Percentiles rank a stretch among this genome's conserved stretches.
Evolutionary conservation across 2,113 vertebrate species (phyloP).

Genomic region (Actenoides lindsayi): DNA sequence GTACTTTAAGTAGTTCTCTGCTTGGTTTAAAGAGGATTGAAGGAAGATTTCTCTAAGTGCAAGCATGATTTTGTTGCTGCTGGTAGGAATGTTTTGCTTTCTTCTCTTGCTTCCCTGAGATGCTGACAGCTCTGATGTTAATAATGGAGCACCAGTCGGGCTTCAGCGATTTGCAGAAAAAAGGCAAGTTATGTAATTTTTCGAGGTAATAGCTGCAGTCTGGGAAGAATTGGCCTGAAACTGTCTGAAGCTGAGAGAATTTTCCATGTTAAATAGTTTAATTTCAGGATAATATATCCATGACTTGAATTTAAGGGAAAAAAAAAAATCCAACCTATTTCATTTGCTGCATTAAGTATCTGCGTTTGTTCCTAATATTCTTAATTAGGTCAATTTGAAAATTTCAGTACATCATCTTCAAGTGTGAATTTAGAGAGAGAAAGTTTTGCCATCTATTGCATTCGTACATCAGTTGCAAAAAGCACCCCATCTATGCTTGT

Average conservation of each 20-base stretch:
- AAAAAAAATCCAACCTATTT: background rate
- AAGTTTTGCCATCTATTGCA: slow-evolving; percentile 38
- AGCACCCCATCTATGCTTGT: background rate
- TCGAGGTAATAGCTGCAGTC: slow-evolving; percentile 48
- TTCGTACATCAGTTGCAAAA: background rate
- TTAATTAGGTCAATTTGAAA: slow-evolving; percentile 47
- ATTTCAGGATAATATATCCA: slow-evolving; percentile 57
- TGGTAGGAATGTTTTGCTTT: slow-evolving; percentile 50
- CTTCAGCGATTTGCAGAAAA: slow-evolving; percentile 50
- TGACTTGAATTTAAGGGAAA: background rate
- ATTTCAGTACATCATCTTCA: slow-evolving; percentile 50
- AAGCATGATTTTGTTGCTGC: slow-evolving; percentile 38
- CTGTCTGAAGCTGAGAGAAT: slow-evolving; percentile 56
- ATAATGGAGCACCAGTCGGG: slow-evolving; percentile 53
- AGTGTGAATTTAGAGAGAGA: slow-evolving; percentile 5
- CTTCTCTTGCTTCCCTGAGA: slow-evolving; percentile 40
- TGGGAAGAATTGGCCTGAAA: slow-evolving; percentile 68
- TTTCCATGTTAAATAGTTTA: slow-evolving; percentile 57
- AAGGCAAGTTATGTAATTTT: slow-evolving; percentile 67
- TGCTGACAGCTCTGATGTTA: slow-evolving; percentile 66
- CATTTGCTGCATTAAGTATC: background rate
- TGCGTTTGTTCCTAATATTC: slow-evolving; percentile 25
- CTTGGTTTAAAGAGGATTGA: slow-evolving; percentile 44
- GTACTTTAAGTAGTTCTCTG: slow-evolving; percentile 26
- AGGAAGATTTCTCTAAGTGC: slow-evolving; percentile 45